phyloP scores from a whole-genome alignment of 92 coral and sea anemone genomes.

The Porites divaricata region DNA sequence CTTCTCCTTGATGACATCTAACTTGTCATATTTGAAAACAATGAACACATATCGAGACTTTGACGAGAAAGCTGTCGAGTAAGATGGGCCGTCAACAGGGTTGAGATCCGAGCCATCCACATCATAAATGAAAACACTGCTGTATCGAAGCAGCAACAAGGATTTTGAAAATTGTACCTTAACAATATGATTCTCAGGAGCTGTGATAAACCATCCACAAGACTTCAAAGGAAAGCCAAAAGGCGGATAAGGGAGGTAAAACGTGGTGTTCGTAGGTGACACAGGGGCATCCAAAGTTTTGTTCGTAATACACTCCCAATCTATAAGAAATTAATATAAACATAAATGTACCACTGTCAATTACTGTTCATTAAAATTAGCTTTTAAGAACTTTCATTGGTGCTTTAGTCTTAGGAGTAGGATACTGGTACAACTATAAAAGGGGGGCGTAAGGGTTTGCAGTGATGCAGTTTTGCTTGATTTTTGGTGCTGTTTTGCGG shows the following conservation, averaged over 20 bases:
- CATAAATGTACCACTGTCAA: not conserved
- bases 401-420: too few relatives aligned
- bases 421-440: too few relatives aligned
- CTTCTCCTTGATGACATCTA: not conserved
- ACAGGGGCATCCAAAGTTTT: slow-evolving; percentile 7
- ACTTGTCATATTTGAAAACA: slow-evolving; percentile 22
- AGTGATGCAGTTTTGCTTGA: too few relatives aligned
- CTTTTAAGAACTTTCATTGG: too few relatives aligned
- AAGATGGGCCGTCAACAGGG: not conserved
- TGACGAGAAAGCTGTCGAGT: slow-evolving; percentile 3
- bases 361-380: too few relatives aligned
- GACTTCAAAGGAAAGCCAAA: slow-evolving; percentile 2
- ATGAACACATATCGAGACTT: slow-evolving; percentile 26
- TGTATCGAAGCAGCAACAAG: not conserved
- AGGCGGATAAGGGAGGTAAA: slow-evolving; percentile 11
- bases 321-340: not conserved
- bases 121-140: slow-evolving; percentile 10
- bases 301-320: slow-evolving; percentile 25
- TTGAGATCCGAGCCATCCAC: slow-evolving; percentile 17
- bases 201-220: slow-evolving; percentile 45
- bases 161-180: not conserved
- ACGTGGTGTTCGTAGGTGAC: slow-evolving; percentile 6
- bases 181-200: slow-evolving; percentile 24
- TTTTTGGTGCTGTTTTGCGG: too few relatives aligned
- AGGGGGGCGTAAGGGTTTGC: too few relatives aligned